Percentiles rank a stretch among this genome's conserved stretches.
phyloP scores from a whole-genome alignment of 2,113 vertebrate genomes.

The Brachyhypopomus occidentalis region DNA sequence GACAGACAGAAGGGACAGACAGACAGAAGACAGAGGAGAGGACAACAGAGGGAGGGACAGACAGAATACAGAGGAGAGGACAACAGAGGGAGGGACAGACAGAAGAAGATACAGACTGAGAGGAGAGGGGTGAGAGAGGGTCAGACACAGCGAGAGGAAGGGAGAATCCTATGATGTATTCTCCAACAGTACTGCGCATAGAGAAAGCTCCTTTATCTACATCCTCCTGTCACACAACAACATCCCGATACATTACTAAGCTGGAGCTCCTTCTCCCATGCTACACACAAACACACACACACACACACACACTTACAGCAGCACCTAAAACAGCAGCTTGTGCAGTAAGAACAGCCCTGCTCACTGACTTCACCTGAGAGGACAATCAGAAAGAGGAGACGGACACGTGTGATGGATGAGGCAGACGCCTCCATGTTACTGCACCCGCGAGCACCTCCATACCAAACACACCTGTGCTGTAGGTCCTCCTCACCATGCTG shows the following conservation, averaged over 20 bases:
- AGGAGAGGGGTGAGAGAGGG: slow-evolving; percentile 50
- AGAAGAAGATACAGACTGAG: neutral
- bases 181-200: neutral
- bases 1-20: neutral
- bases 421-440: too few relatives aligned
- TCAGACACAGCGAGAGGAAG: slow-evolving; percentile 49
- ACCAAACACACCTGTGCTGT: too few relatives aligned
- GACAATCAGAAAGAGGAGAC: too few relatives aligned
- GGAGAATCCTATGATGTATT: slow-evolving; percentile 47
- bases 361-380: too few relatives aligned
- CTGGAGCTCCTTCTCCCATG: neutral
- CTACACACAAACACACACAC: neutral
- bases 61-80: neutral
- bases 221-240: slow-evolving; percentile 15
- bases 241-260: neutral
- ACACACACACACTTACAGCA: too few relatives aligned
- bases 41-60: too few relatives aligned
- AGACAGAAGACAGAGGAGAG: too few relatives aligned
- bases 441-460: too few relatives aligned
- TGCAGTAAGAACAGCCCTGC: too few relatives aligned
- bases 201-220: slow-evolving; percentile 6
- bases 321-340: too few relatives aligned
- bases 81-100: neutral
- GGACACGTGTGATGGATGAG: too few relatives aligned
- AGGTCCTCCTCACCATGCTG: too few relatives aligned